Conservation (phyloP, 2,888 invertebrate genomes). For the Cephus rjabovi region DNA sequence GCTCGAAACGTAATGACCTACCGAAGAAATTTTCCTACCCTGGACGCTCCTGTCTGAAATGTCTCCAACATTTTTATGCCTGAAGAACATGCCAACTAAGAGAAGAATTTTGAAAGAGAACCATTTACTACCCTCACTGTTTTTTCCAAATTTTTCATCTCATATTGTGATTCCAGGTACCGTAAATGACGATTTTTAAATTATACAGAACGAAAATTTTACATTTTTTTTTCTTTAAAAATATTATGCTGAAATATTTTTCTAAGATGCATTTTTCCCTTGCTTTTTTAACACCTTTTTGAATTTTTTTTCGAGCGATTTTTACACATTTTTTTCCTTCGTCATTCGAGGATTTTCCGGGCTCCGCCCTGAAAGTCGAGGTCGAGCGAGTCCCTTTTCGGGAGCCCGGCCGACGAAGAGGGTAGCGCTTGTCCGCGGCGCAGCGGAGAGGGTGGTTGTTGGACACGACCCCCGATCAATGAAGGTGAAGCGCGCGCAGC, state of each 20-base stretch:
- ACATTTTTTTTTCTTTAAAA: conserved; percentile 8
- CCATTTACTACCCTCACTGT: neutral
- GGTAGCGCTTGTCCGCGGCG: conserved; percentile 45
- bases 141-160: neutral
- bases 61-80: neutral
- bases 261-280: neutral
- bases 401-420: conserved; percentile 47
- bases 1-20: conserved; percentile 46
- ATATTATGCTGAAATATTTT: neutral
- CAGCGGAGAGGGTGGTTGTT: conserved; percentile 46
- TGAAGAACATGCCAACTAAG: neutral
- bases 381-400: conserved; percentile 51
- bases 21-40: neutral
- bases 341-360: conserved; percentile 46
- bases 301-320: neutral
- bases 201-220: conserved; percentile 10
- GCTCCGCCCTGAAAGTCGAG: conserved; percentile 61
- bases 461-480: conserved; percentile 58
- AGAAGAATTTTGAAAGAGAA: neutral
- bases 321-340: conserved; percentile 9
- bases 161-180: neutral
- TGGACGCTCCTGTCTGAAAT: neutral
- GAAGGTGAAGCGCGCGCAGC: conserved; percentile 64
- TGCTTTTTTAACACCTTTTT: neutral
- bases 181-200: neutral